Conservation (phyloP, 2,888 invertebrate genomes). For the Aelia acuminata region DNA sequence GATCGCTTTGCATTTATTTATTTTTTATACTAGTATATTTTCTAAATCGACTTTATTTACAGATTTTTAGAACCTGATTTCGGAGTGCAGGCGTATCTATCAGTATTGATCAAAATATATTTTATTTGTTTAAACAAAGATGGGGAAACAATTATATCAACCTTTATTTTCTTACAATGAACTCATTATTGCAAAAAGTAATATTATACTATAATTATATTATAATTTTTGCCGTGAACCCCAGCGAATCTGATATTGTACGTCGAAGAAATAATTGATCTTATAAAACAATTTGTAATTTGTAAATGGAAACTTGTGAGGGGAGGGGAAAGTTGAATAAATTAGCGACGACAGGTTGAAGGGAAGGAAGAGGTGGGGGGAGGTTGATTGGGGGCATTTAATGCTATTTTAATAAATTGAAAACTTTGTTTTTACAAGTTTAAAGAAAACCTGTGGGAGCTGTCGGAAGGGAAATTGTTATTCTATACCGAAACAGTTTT, state of each 20-base stretch:
- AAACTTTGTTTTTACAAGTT: slow-evolving; percentile 38
- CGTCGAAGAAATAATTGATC: not conserved
- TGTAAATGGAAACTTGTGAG: not conserved
- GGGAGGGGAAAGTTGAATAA: not conserved
- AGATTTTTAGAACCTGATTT: too few species aligned
- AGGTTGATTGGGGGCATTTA: slow-evolving; percentile 3
- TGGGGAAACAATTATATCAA: too few species aligned
- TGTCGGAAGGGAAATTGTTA: slow-evolving; percentile 19
- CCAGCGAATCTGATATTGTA: not conserved
- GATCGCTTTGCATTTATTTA: too few species aligned
- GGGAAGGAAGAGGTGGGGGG: too few species aligned
- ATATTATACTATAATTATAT: too few species aligned
- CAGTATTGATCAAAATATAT: too few species aligned
- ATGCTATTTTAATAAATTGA: slow-evolving; percentile 37
- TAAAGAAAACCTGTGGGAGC: slow-evolving; percentile 42
- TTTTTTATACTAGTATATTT: too few species aligned
- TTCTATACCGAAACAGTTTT: slow-evolving; percentile 44
- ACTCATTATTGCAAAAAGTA: not conserved
- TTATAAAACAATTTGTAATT: not conserved
- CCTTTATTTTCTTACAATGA: not conserved
- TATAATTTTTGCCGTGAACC: not conserved
- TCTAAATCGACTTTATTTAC: too few species aligned
- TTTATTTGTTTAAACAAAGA: too few species aligned
- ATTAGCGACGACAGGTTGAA: not conserved
- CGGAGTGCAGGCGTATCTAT: too few species aligned